Percentiles rank a stretch among this genome's conserved stretches.
phyloP scores from a whole-genome alignment of 2,888 invertebrate genomes.

The Troilus luridus region DNA sequence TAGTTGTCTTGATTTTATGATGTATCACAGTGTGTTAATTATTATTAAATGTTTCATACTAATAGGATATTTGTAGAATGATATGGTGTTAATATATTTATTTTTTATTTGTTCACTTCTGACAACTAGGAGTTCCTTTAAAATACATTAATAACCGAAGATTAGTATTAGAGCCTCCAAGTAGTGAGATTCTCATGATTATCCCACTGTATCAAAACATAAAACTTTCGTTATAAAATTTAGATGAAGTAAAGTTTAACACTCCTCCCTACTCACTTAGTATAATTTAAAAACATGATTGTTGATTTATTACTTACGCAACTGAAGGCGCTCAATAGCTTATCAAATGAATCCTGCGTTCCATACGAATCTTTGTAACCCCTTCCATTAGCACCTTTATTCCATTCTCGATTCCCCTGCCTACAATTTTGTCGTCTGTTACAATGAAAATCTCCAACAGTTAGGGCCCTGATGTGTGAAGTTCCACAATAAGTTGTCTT shows the following conservation, averaged over 20 bases:
- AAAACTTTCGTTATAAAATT: background rate
- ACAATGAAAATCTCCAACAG: slow-evolving; percentile 24
- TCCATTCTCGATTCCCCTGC: background rate
- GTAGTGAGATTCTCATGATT: background rate
- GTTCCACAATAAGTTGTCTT: slow-evolving; percentile 48
- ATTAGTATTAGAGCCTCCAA: background rate
- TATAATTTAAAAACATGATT: background rate
- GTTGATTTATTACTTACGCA: slow-evolving; percentile 61
- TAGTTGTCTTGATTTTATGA: background rate
- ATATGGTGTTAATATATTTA: background rate
- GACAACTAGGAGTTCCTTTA: background rate
- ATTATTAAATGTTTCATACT: no score
- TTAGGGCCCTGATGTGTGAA: background rate
- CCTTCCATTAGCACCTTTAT: slow-evolving; percentile 18
- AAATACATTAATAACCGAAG: background rate
- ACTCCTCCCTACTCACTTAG: background rate
- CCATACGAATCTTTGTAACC: slow-evolving; percentile 23
- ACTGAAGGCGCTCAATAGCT: slow-evolving; percentile 61
- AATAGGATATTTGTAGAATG: background rate
- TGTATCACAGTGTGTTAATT: no score
- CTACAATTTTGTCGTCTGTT: slow-evolving; percentile 39
- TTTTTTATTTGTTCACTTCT: no score
- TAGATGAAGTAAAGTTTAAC: background rate
- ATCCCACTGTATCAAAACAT: background rate
- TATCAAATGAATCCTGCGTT: slow-evolving; percentile 48